Conservation (phyloP, 2,797 vertebrate species). For the Simalia tracyae region DNA sequence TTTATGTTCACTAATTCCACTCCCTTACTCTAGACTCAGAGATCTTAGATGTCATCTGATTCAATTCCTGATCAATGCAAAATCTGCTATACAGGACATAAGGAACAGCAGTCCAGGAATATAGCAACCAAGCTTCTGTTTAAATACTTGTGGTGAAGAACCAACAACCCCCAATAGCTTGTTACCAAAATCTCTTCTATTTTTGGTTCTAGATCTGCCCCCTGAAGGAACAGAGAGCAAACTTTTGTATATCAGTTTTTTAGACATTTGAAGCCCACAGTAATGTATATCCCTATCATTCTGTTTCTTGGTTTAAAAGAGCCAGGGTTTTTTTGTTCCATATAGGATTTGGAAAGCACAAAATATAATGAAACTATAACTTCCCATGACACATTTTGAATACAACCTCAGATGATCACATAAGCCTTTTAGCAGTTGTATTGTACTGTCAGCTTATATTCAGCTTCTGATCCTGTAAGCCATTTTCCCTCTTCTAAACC, state of each 20-base stretch:
- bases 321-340: not conserved
- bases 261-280: not conserved
- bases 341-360: not conserved
- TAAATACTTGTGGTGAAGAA: not conserved
- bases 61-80: not conserved
- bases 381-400: not conserved
- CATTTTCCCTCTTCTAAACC: not conserved
- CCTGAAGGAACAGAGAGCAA: not conserved
- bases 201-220: not conserved
- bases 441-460: not conserved
- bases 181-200: not conserved
- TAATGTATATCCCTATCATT: not conserved
- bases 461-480: not conserved
- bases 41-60: not conserved
- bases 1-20: not conserved
- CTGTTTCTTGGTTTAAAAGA: not conserved
- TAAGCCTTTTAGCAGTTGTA: not conserved
- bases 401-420: not conserved
- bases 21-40: not conserved
- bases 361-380: not conserved
- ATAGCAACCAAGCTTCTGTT: not conserved
- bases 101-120: not conserved
- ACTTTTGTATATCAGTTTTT: not conserved
- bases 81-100: not conserved
- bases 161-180: not conserved